Conservation (phyloP, 1,140 invertebrate species). For the Onthophagus taurus region DNA sequence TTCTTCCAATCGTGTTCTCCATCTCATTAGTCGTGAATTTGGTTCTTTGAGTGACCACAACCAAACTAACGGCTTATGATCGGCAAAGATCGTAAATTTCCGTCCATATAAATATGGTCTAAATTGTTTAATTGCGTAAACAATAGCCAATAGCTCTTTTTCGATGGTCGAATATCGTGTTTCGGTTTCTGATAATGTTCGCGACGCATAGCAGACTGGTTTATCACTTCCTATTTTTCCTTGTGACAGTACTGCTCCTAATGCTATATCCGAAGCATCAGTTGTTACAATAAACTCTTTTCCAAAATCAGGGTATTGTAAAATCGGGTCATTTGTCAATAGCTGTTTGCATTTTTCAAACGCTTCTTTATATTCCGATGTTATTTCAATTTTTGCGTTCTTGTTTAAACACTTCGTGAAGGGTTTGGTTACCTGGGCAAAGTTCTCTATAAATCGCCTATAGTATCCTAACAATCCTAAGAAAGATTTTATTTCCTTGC, state of each 20-base stretch:
- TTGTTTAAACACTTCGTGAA: conserved; percentile 20
- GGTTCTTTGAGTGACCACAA: conserved; percentile 6
- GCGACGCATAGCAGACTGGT: conserved; percentile 32
- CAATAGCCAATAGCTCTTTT: conserved; percentile 31
- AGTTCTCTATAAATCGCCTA: conserved; percentile 25
- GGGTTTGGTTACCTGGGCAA: conserved; percentile 8
- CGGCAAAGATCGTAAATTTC: conserved; percentile 4
- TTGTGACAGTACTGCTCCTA: conserved; percentile 42
- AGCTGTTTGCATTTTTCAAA: not conserved
- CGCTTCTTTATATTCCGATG: not conserved
- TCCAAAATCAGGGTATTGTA: conserved; percentile 26
- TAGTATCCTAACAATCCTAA: conserved; percentile 38
- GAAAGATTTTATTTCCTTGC: conserved; percentile 36
- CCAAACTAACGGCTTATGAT: conserved; percentile 2
- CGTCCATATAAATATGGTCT: conserved; percentile 31
- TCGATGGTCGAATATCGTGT: conserved; percentile 32
- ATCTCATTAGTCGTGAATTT: conserved; percentile 8
- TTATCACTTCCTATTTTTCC: conserved; percentile 17
- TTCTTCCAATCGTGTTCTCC: conserved; percentile 31
- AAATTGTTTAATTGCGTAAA: conserved; percentile 20
- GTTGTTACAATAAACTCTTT: conserved; percentile 11
- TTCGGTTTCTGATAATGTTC: conserved; percentile 25
- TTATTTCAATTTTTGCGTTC: conserved; percentile 5
- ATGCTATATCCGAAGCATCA: conserved; percentile 28
- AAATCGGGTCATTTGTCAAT: not conserved